Conservation (phyloP, 2,888 invertebrate species). For the Schrankia costaestrigalis region DNA sequence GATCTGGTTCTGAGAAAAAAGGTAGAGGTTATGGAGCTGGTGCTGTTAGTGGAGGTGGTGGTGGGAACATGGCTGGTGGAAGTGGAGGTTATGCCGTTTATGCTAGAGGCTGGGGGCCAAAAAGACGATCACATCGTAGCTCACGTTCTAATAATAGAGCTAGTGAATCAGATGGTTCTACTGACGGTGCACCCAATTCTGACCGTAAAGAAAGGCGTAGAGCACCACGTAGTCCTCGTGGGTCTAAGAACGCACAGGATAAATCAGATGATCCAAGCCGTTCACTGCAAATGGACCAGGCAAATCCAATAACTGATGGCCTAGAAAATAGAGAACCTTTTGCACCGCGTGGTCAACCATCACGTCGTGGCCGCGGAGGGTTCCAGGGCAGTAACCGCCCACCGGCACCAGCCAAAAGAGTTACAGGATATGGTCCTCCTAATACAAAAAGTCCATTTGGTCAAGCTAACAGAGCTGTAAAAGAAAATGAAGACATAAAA, state of each 20-base stretch:
- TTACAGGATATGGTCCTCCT: constrained; percentile 90
- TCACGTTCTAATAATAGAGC: constrained; percentile 72
- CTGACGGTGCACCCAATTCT: constrained; percentile 83
- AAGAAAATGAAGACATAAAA: constrained; percentile 63
- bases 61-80: constrained; percentile 32
- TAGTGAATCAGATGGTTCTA: constrained; percentile 88
- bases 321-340: constrained; percentile 85
- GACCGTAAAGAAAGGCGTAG: constrained; percentile 79
- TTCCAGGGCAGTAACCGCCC: constrained; percentile 69
- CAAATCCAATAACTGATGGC: constrained; percentile 41
- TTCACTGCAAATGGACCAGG: constrained; percentile 41
- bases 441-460: constrained; percentile 89
- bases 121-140: constrained; percentile 72
- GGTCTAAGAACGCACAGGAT: constrained; percentile 81
- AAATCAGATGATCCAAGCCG: constrained; percentile 75
- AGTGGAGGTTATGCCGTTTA: constrained; percentile 67
- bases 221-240: constrained; percentile 77
- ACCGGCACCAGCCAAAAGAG: constrained; percentile 80
- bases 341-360: constrained; percentile 93
- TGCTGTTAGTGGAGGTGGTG: constrained; percentile 47
- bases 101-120: constrained; percentile 72
- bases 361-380: constrained; percentile 89
- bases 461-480: constrained; percentile 65
- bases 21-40: constrained; percentile 69
- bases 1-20: constrained; percentile 75